These are phyloP conservation scores for Paratilapia polleni DNA, from an alignment of 2,113 vertebrate species.

Conservation along the genomic window DNA sequence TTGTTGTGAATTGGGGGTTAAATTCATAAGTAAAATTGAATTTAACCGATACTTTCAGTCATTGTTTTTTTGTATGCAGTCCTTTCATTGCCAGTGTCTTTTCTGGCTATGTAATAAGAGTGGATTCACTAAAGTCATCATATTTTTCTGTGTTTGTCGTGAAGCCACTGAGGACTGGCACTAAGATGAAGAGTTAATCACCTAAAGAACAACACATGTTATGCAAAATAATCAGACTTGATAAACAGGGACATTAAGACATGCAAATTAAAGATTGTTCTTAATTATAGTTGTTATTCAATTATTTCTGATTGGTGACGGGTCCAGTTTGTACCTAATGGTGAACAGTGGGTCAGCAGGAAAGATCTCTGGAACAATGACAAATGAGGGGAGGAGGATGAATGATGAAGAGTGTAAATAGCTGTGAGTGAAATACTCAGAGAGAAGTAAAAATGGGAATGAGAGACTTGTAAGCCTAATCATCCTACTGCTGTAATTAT, in stretches of 20 bases:
- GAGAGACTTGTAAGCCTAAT: background rate
- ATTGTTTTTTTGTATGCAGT: too few species aligned
- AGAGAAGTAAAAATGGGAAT: background rate
- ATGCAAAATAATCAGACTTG: slow-evolving; percentile 25
- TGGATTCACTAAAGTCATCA: background rate
- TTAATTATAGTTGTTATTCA: slow-evolving; percentile 56
- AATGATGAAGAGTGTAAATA: background rate
- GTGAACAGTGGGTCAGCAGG: slow-evolving; percentile 33
- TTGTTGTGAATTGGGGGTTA: background rate
- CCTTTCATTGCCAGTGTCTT: background rate
- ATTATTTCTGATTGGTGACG: slow-evolving; percentile 49
- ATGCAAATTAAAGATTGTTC: slow-evolving; percentile 31
- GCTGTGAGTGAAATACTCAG: background rate
- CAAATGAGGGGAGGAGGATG: background rate
- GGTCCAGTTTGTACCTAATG: slow-evolving; percentile 19
- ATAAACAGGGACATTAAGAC: slow-evolving; percentile 39
- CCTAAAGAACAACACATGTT: slow-evolving; percentile 9
- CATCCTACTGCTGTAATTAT: slow-evolving; percentile 15
- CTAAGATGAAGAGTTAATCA: slow-evolving; percentile 31
- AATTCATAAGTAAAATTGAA: background rate
- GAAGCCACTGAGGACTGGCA: background rate
- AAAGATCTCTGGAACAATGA: background rate
- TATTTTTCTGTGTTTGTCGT: background rate
- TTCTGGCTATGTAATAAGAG: background rate
- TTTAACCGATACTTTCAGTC: too few species aligned